These are phyloP conservation scores for Rhodeus uyekii DNA, from an alignment of 2,797 vertebrate species.

Conservation along the genomic window DNA sequence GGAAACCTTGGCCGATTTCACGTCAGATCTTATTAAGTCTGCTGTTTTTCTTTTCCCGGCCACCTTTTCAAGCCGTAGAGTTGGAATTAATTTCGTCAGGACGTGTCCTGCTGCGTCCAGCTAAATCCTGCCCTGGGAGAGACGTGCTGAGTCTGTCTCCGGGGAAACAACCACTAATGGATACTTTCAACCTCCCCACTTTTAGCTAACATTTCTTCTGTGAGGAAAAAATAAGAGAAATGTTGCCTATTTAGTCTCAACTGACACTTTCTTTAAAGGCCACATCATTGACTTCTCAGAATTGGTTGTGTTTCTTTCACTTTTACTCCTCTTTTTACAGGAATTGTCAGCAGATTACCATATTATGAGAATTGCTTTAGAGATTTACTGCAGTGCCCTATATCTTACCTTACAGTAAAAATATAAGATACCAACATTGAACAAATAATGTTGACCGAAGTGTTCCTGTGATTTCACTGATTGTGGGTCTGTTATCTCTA, in stretches of 20 bases:
- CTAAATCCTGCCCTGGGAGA: slow-evolving; percentile 68
- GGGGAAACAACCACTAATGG: slow-evolving; percentile 68
- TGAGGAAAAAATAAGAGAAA: slow-evolving; percentile 46
- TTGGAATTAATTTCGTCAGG: slow-evolving; percentile 73
- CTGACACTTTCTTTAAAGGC: slow-evolving; percentile 19
- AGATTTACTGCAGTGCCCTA: slow-evolving; percentile 6
- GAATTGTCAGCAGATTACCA: background rate
- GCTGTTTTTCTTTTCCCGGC: slow-evolving; percentile 67
- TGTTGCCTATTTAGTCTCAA: slow-evolving; percentile 37
- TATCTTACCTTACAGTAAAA: slow-evolving; percentile 2
- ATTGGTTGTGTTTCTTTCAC: background rate
- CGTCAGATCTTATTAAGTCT: slow-evolving; percentile 60
- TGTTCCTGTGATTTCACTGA: background rate
- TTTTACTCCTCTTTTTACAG: background rate
- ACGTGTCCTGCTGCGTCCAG: slow-evolving; percentile 64
- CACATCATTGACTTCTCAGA: slow-evolving; percentile 16
- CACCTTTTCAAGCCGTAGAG: slow-evolving; percentile 64
- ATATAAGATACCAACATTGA: background rate
- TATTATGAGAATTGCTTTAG: background rate
- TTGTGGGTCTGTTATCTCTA: background rate
- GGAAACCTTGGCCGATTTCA: slow-evolving; percentile 59
- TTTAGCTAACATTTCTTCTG: slow-evolving; percentile 48
- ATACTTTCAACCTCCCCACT: slow-evolving; percentile 53
- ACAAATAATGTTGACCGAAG: background rate
- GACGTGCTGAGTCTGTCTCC: slow-evolving; percentile 63